Percentiles rank a stretch among this genome's conserved stretches.
These are phyloP conservation scores for Nymphalis c-album DNA, from an alignment of 2,888 invertebrate genomes.

Conservation along the genomic window DNA sequence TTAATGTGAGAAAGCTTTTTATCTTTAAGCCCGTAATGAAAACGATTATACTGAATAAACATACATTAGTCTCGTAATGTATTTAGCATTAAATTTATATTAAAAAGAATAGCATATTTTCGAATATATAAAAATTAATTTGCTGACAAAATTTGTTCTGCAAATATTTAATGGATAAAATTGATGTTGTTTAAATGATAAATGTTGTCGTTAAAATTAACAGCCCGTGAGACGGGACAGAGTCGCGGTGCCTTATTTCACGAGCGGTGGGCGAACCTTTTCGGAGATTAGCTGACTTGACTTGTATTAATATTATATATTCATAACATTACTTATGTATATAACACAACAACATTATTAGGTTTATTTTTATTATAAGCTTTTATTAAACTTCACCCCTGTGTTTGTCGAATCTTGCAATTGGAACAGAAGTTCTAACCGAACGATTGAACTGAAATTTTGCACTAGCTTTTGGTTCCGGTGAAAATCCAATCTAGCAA, in stretches of 20 bases:
- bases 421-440: too few species aligned
- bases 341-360: too few species aligned
- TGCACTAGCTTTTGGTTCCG: too few species aligned
- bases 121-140: constrained; percentile 7
- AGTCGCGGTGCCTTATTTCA: constrained; percentile 17
- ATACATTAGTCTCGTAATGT: background rate
- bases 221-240: constrained; percentile 29
- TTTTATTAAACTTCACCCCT: too few species aligned
- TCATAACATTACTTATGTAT: too few species aligned
- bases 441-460: too few species aligned
- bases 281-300: background rate
- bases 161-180: background rate
- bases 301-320: too few species aligned
- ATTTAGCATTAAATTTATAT: constrained; percentile 17
- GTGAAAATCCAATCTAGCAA: too few species aligned
- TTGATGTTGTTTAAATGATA: constrained; percentile 8
- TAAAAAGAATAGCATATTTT: constrained; percentile 12
- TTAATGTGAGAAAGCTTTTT: constrained; percentile 23
- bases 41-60: constrained; percentile 18
- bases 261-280: constrained; percentile 9
- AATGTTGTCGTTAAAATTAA: constrained; percentile 35
- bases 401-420: too few species aligned
- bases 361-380: too few species aligned
- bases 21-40: constrained; percentile 16
- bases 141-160: constrained; percentile 5